Evolutionary conservation across 2,113 vertebrate species (phyloP).

Genomic region (Perca flavescens): DNA sequence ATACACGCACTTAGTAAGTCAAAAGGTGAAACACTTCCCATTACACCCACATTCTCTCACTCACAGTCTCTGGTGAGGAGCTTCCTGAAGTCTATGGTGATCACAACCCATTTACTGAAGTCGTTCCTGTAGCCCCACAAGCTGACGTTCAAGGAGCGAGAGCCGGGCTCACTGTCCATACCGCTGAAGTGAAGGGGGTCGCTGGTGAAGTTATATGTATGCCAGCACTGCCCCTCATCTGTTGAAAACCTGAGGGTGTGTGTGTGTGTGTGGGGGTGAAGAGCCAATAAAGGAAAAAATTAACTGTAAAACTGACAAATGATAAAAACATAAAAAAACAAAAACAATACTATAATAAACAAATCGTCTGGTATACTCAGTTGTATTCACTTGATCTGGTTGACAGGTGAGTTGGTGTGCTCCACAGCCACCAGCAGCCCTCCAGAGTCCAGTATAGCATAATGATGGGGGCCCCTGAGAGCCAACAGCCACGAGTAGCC

Average conservation of each 20-base stretch:
- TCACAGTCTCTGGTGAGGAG: conserved; percentile 91
- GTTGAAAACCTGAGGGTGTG: conserved; percentile 89
- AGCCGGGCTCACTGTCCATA: conserved; percentile 92
- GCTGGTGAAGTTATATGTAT: conserved; percentile 85
- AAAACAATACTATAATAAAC: not conserved
- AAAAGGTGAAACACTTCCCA: not conserved
- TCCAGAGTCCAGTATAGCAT: conserved; percentile 94
- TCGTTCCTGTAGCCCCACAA: conserved; percentile 92
- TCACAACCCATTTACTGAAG: conserved; percentile 90
- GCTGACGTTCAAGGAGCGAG: conserved; percentile 93
- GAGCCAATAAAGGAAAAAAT: not conserved
- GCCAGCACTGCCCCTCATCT: conserved; percentile 96
- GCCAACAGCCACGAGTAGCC: conserved; percentile 92
- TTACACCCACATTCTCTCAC: conserved; percentile 23
- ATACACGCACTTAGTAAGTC: not conserved
- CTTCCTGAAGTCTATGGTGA: conserved; percentile 92
- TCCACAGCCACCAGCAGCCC: conserved; percentile 93
- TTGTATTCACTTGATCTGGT: conserved; percentile 88
- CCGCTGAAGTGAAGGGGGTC: conserved; percentile 92
- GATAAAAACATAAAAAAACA: not conserved
- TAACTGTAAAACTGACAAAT: too few species aligned
- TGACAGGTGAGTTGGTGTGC: conserved; percentile 86
- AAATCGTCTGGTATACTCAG: not conserved
- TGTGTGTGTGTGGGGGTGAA: too few species aligned
- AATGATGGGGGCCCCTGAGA: conserved; percentile 92